phyloP scores from a whole-genome alignment of 1,140 invertebrate genomes.

The Trachymyrmex cornetzi region DNA sequence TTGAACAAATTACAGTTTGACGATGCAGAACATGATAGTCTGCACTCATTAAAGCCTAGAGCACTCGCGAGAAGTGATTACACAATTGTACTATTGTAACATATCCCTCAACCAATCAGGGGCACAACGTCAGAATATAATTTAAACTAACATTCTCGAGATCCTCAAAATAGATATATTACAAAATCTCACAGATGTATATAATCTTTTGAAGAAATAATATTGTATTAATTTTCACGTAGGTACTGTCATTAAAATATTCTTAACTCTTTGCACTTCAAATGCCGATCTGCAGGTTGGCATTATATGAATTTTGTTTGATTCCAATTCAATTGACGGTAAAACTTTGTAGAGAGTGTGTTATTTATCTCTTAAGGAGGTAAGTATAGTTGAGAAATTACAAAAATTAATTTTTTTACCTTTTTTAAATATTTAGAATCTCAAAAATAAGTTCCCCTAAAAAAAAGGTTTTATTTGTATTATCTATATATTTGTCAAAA shows the following conservation, averaged over 20 bases:
- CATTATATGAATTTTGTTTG: background rate
- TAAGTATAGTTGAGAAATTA: too few species aligned
- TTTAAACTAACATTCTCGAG: background rate
- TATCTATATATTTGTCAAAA: too few species aligned
- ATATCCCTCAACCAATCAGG: background rate
- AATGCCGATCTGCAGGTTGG: background rate
- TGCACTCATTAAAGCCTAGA: background rate
- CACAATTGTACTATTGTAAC: conserved; percentile 17
- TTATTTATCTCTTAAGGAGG: too few species aligned
- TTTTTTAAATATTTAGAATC: too few species aligned
- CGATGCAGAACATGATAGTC: conserved; percentile 38
- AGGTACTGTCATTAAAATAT: background rate
- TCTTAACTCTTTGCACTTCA: background rate
- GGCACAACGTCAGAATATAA: background rate
- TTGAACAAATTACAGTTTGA: conserved; percentile 28
- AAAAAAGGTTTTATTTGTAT: too few species aligned
- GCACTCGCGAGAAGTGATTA: background rate
- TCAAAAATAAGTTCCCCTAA: too few species aligned
- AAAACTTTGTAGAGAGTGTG: background rate
- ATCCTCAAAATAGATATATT: background rate
- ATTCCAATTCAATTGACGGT: background rate
- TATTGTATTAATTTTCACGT: background rate
- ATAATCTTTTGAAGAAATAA: background rate
- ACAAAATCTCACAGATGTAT: background rate
- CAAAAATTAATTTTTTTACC: too few species aligned